Percentiles rank a stretch among this genome's conserved stretches.
phyloP scores from a whole-genome alignment of 1,140 invertebrate genomes.

The Musca vetustissima region DNA sequence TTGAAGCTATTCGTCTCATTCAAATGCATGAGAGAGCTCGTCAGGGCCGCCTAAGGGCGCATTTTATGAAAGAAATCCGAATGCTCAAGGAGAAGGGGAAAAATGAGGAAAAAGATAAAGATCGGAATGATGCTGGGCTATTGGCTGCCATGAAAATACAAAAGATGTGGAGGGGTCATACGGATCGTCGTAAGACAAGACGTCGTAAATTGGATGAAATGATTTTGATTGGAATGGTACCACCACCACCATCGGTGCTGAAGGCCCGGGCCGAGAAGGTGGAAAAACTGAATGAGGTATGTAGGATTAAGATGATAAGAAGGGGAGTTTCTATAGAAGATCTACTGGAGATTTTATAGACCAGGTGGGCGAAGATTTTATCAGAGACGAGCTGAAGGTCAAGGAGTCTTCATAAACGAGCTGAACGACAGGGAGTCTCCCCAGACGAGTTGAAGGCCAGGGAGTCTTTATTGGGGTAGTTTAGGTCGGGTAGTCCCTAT shows the following conservation, averaged over 20 bases:
- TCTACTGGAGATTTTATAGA: too few relatives aligned
- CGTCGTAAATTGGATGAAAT: conserved; percentile 79
- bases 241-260: conserved; percentile 54
- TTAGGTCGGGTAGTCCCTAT: too few relatives aligned
- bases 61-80: conserved; percentile 89
- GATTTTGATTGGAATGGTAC: conserved; percentile 78
- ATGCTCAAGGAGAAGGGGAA: conserved; percentile 74
- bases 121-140: conserved; percentile 58
- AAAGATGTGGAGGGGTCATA: conserved; percentile 79
- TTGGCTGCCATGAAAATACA: conserved; percentile 77
- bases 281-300: conserved; percentile 44
- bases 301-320: too few relatives aligned
- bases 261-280: conserved; percentile 44
- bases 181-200: conserved; percentile 68
- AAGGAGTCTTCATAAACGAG: too few relatives aligned
- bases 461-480: too few relatives aligned
- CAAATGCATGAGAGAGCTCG: conserved; percentile 89
- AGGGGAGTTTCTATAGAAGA: too few relatives aligned
- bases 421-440: too few relatives aligned
- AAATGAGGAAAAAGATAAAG: conserved; percentile 58
- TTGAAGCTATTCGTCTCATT: conserved; percentile 82
- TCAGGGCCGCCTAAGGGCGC: conserved; percentile 78
- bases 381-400: too few relatives aligned
- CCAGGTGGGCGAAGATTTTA: too few relatives aligned
- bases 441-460: too few relatives aligned